Evolutionary conservation across 2,113 vertebrate genomes (phyloP), one percentile per base, ranked within the genome.

Genomic region (Donacobius atricapilla): DNA sequence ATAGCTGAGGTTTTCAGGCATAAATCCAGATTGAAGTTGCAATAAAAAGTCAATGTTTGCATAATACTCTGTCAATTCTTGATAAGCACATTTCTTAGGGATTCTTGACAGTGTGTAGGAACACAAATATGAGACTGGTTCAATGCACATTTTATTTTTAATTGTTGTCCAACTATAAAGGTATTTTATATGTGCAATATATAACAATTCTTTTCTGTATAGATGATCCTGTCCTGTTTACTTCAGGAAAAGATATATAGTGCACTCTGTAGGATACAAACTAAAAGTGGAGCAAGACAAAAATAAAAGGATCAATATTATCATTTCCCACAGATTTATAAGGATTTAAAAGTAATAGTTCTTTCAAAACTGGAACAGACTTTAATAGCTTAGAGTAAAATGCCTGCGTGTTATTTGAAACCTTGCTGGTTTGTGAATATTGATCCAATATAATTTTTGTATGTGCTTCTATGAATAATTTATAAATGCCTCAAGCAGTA

Each of bases 271-370:
- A 63, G 64, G 69, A 85, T 84, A 64, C 37, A 84, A 96, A 94
- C 77, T 94, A 71, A 95, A 97, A 39, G 57, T 91, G 87, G 88
- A 97, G 69, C 37, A 64, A 91, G 78, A 72, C 28, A 78, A 87
- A 94, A 96, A 84, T 83, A 69, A 94, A 87, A 88, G 20, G 28
- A 93, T 95, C 93, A 76, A 84, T 96, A 91, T 72, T 90, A 88
- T 88, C 1, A 84, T 91, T 95, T 97, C 78, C 66, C 71, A 92
- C 48, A 87, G 56, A 89, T 96, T 95, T 91, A 94, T 35, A 69
- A 84, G 75, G 88, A 88, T 92, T 95, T 94, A 66, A 95, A 97
- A 97, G 71, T 94, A 95, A 95, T 79, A 92, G 83, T 33, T 82
- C 75, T 81, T 96, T 92, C 75, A 87, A 48, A 96, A 83, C 60